Evolutionary conservation across 2,113 vertebrate species (phyloP).

Genomic region (Pholis gunnellus): DNA sequence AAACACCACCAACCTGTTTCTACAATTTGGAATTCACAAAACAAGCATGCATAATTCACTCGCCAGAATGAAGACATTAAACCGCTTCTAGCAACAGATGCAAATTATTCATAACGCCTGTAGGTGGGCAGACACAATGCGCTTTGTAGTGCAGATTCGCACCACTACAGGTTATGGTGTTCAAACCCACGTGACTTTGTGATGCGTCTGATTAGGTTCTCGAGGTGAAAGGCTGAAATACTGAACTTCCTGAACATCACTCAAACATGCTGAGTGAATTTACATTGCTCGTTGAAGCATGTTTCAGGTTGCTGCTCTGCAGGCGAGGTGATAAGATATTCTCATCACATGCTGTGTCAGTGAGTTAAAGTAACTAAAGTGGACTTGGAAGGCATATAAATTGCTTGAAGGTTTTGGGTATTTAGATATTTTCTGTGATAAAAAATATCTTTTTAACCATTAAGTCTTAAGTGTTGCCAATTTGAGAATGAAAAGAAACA

Average conservation of each 20-base stretch:
- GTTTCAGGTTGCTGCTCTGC: neutral
- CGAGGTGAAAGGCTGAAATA: no score
- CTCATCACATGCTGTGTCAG: neutral
- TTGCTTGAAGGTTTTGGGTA: neutral
- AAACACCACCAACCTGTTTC: neutral
- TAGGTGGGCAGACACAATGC: slow-evolving; percentile 34
- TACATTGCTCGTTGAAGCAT: neutral
- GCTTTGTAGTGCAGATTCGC: slow-evolving; percentile 46
- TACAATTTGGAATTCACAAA: slow-evolving; percentile 10
- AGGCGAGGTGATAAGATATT: neutral
- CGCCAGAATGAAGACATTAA: slow-evolving; percentile 38
- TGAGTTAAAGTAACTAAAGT: neutral
- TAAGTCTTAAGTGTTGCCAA: neutral
- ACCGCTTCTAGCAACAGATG: slow-evolving; percentile 26
- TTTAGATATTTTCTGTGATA: neutral
- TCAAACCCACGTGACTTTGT: neutral
- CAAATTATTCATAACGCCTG: slow-evolving; percentile 53
- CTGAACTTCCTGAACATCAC: neutral
- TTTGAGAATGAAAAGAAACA: neutral
- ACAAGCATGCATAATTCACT: slow-evolving; percentile 41
- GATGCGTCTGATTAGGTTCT: neutral
- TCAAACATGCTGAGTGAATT: neutral
- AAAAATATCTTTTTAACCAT: neutral
- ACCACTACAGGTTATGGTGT: neutral
- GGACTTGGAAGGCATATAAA: neutral